A percentile compares a stretch with the other conserved stretches of the same genome.
Conservation (phyloP, 2,888 invertebrate genomes). For the Drosophila sordidapex region DNA sequence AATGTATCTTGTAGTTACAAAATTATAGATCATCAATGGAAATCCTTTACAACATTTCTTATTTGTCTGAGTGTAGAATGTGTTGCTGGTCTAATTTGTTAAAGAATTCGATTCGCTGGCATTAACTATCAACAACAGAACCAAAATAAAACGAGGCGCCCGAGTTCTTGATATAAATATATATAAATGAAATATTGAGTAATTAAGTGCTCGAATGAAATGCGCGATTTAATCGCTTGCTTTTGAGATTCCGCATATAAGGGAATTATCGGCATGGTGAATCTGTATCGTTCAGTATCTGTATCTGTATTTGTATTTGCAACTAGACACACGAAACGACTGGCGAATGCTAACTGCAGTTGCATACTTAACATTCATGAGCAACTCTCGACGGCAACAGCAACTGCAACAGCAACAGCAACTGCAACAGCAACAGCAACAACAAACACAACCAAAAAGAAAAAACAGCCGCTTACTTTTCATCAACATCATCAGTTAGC, state of each 20-base stretch:
- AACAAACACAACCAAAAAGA: not conserved
- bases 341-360: constrained; percentile 31
- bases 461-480: constrained; percentile 52
- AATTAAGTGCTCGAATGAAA: constrained; percentile 4
- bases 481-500: constrained; percentile 38
- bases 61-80: constrained; percentile 9
- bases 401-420: not conserved
- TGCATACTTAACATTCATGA: constrained; percentile 36
- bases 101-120: constrained; percentile 27
- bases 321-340: not conserved
- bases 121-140: constrained; percentile 5
- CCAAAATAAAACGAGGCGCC: constrained; percentile 24
- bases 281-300: constrained; percentile 1
- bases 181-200: constrained; percentile 9
- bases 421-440: constrained; percentile 16
- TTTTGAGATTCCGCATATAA: not conserved
- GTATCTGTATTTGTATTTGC: constrained; percentile 3
- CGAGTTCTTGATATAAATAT: constrained; percentile 12
- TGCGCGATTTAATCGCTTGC: constrained; percentile 13
- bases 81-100: constrained; percentile 33
- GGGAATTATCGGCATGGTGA: constrained; percentile 13
- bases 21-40: not conserved
- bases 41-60: not conserved
- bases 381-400: not conserved
- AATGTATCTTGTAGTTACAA: not conserved